Base-by-base conservation (phyloP, 1,140 invertebrate species). In the Thaumatotibia leucotreta region DNA sequence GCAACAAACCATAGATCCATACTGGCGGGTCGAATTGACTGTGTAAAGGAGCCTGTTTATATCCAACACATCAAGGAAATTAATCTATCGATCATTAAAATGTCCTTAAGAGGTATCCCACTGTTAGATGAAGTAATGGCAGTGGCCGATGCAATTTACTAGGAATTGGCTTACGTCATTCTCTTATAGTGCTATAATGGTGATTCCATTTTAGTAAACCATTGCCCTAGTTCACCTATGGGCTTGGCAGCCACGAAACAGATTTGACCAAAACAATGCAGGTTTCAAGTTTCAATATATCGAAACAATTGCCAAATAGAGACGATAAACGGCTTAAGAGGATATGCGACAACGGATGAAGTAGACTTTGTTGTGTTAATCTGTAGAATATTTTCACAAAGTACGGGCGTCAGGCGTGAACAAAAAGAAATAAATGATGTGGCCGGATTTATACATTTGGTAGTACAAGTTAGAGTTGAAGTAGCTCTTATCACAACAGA, bases 401-500 rank as follows among this genome's bases (percentile, higher is more conserved):
- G 82, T 77, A 77, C 68, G 77, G 81, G 80, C 73, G 80, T 79
- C 74, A 58, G 52, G 74, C 77, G 68, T 80, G 78, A 81, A 86
- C 79, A 86, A 82, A 83, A 84, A 82, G 74, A 84, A 83, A 82
- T 78, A 82, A 82, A 85, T 80, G 76, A 72, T 80, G 79, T 75
- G 83, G 83, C 83, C 84, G 82, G 81, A 79, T 88, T 87, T 83
- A 88, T 84, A 86, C 77, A 70, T 81, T 81, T 76, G 74, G 76
- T 88, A 77, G 77, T 69, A 76, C 52, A 58, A 58, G 52, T 27
- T 27, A 14, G 52, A 81, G 72, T 72, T 86, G 74, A 80, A 86
- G 83, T 87, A 79, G 73, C 81, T 88, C 84, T 90, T 90, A 90
- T 89, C 88, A 77, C 84, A 87, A 88, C 83, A 84, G 82, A 90